Evolutionary conservation across 2,113 vertebrate genomes (phyloP).

Genomic region (Spea bombifrons): DNA sequence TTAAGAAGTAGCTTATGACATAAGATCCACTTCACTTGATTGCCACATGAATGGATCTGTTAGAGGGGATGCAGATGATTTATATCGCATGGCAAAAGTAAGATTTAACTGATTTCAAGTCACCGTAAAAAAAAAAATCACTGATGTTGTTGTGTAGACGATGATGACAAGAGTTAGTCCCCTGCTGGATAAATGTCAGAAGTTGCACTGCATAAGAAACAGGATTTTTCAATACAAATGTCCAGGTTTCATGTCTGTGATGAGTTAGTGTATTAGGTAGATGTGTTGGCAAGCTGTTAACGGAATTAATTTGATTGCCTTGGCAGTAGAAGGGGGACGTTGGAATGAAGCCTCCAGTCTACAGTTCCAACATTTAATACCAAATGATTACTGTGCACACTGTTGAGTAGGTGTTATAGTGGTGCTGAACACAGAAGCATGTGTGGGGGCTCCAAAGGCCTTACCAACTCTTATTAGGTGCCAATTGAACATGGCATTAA

Average conservation of each 20-base stretch:
- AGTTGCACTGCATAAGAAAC: conserved; percentile 42
- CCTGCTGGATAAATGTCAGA: conserved; percentile 54
- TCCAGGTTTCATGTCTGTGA: conserved; percentile 56
- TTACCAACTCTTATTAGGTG: conserved; percentile 54
- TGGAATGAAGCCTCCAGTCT: conserved; percentile 53
- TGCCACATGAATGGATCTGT: conserved; percentile 24
- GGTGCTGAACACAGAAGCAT: conserved; percentile 43
- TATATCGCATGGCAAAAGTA: conserved; percentile 53
- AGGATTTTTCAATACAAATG: conserved; percentile 50
- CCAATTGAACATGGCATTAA: conserved; percentile 51
- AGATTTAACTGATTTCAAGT: conserved; percentile 54
- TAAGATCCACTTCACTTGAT: conserved; percentile 25
- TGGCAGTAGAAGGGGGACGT: conserved; percentile 58
- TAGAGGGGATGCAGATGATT: conserved; percentile 13
- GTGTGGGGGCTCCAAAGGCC: conserved; percentile 52
- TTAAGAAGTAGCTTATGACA: conserved; percentile 37
- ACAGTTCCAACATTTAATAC: conserved; percentile 53
- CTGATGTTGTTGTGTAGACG: conserved; percentile 59
- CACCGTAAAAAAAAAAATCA: conserved; percentile 59
- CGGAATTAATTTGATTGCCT: conserved; percentile 64
- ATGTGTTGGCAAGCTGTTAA: conserved; percentile 61
- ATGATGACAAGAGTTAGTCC: conserved; percentile 53
- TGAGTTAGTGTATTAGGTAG: conserved; percentile 54
- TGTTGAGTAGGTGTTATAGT: conserved; percentile 43
- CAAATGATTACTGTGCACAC: conserved; percentile 51